Base-by-base conservation (phyloP, 2,797 vertebrate species). In the Sebastolobus altivelis region DNA sequence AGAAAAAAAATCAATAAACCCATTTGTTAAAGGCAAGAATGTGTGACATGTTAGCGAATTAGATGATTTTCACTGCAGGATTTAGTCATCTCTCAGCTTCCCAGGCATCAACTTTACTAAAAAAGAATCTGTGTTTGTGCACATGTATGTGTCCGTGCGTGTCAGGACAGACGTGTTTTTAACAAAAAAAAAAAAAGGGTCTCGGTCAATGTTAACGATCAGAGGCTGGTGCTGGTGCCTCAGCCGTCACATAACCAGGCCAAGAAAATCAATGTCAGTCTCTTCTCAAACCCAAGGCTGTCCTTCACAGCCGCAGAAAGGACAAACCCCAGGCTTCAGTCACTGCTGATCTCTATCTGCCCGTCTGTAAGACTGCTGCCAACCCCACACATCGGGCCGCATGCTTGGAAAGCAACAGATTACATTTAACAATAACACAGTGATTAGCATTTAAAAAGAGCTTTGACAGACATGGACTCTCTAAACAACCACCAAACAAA, bases 281-380 rank as follows among this genome's bases (percentile, higher is more conserved):
- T 91, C 80, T 86, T 91, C 82, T 92, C 81, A 90, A 88, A 94
- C 79, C 86, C 65, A 70, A 61, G 79, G 86, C 83, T 92, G 94
- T 89, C 95, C 94, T 96, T 95, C 89, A 91, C 74, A 72, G 79
- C 78, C 68, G 56, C 25, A 63, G 77, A 85, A 94, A 95, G 94
- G 94, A 93, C 93, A 85, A 92, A 92, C 88, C 65, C 67, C 87
- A 67, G 82, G 88, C 90, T 72, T 91, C 81, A 80, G 84, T 86
- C 75, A 55, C 75, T 58, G 81, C 90, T 85, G 92, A 94, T 95
- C 84, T 77, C 66, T 93, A 94, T 95, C 94, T 89, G 61, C 29
- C 84, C 46, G 75, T 82, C 90, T 86, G 12, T 14, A 56, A 84
- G 68, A 80, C 66, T 14, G 35, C 70, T 83, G 82, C 77, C 71